Conservation (phyloP, 1,140 invertebrate species). For the Aphaenogaster rudis region DNA sequence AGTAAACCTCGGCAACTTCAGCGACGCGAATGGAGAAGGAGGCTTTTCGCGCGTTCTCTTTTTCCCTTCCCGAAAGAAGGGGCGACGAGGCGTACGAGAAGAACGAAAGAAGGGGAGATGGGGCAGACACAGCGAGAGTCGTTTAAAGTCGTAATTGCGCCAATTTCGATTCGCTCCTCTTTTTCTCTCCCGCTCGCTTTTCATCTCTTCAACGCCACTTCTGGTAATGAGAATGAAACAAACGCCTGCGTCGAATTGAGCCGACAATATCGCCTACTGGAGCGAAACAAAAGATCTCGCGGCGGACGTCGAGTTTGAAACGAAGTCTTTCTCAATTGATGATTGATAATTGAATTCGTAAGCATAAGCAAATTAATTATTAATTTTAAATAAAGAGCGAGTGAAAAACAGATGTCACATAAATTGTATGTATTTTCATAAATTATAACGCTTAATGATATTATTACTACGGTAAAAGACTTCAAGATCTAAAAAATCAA, state of each 20-base stretch:
- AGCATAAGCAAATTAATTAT: conserved; percentile 17
- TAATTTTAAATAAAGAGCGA: conserved; percentile 25
- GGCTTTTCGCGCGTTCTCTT: conserved; percentile 38
- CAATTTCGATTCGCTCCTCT: conserved; percentile 58
- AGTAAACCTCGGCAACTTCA: conserved; percentile 63
- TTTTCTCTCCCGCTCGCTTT: conserved; percentile 41
- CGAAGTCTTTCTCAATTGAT: conserved; percentile 44
- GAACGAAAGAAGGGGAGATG: neutral
- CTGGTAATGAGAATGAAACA: conserved; percentile 66
- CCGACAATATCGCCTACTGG: conserved; percentile 35
- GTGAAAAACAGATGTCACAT: neutral
- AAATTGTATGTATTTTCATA: neutral
- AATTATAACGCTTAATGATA: conserved; percentile 3
- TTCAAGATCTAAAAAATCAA: neutral
- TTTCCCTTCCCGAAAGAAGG: conserved; percentile 35
- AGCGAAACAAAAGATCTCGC: conserved; percentile 28
- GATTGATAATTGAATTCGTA: conserved; percentile 52
- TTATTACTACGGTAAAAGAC: neutral
- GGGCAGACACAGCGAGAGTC: conserved; percentile 50
- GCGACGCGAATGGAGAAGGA: conserved; percentile 35
- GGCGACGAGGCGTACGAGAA: neutral
- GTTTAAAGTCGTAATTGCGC: conserved; percentile 66
- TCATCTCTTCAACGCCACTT: conserved; percentile 58
- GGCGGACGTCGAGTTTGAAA: conserved; percentile 15
- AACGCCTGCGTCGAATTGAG: conserved; percentile 42